Conservation (phyloP, 2,797 vertebrate genomes). For the Halcyon smyrnensis region DNA sequence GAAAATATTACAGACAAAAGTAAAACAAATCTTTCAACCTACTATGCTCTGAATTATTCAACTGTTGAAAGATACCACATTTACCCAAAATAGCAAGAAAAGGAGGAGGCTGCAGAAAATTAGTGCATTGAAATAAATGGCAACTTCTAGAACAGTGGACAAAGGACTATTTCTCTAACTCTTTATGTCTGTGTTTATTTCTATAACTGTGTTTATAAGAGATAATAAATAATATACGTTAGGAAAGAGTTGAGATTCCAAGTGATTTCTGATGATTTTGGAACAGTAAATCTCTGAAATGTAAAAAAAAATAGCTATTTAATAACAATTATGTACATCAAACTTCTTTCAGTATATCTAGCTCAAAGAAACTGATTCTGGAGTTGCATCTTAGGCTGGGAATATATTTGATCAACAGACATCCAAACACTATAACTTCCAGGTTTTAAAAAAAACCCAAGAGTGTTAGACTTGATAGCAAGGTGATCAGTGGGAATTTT, state of each 20-base stretch:
- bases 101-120: not conserved
- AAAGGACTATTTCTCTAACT: not conserved
- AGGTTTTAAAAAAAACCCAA: not conserved
- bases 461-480: not conserved
- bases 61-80: not conserved
- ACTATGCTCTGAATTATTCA: not conserved
- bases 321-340: not conserved
- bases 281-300: not conserved
- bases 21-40: not conserved
- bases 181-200: not conserved
- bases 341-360: not conserved
- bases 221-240: not conserved
- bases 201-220: not conserved
- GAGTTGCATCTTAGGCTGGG: not conserved
- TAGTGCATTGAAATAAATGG: not conserved
- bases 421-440: not conserved
- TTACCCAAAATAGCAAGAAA: not conserved
- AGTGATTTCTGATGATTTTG: not conserved
- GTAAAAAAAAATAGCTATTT: not conserved
- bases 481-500: not conserved
- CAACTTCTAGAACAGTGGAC: not conserved
- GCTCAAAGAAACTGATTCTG: not conserved
- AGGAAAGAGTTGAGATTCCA: not conserved
- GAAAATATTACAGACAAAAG: not conserved
- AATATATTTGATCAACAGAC: not conserved